Evolutionary conservation across 2,797 vertebrate genomes (phyloP).

Genomic region (Ambastaia sidthimunki): DNA sequence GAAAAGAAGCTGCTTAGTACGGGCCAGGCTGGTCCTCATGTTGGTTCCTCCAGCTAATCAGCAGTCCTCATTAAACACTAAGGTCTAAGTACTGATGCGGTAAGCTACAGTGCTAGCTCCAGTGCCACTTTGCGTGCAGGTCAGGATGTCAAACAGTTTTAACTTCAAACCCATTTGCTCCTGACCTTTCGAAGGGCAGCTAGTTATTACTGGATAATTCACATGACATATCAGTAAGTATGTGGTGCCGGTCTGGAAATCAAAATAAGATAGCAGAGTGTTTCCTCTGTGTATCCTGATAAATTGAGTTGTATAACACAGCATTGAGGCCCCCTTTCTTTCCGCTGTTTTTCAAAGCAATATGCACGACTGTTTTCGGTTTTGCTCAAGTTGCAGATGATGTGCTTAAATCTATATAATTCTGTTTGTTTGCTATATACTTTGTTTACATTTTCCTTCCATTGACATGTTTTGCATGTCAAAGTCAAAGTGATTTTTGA

Average conservation of each 20-base stretch:
- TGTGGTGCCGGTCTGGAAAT: too few relatives aligned
- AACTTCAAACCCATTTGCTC: background rate
- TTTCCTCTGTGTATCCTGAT: background rate
- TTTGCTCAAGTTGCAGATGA: too few relatives aligned
- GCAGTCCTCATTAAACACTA: background rate
- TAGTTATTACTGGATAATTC: background rate
- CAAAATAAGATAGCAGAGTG: too few relatives aligned
- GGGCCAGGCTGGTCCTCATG: background rate
- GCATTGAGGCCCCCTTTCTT: too few relatives aligned
- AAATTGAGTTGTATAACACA: background rate
- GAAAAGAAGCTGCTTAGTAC: conserved; percentile 27
- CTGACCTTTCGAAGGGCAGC: background rate
- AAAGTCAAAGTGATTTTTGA: background rate
- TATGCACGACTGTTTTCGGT: too few relatives aligned
- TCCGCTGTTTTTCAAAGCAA: background rate
- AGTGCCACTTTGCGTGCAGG: background rate
- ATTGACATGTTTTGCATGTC: background rate
- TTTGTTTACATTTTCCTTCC: too few relatives aligned
- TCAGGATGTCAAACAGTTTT: background rate
- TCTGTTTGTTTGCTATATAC: too few relatives aligned
- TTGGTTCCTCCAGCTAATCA: background rate
- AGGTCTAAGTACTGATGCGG: background rate
- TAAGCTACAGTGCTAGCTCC: background rate
- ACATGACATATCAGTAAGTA: too few relatives aligned
- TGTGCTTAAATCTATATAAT: too few relatives aligned